Evolutionary conservation across 2,888 invertebrate genomes (phyloP), one percentile per base, ranked within the genome.

Genomic region (Melanophora roralis): DNA sequence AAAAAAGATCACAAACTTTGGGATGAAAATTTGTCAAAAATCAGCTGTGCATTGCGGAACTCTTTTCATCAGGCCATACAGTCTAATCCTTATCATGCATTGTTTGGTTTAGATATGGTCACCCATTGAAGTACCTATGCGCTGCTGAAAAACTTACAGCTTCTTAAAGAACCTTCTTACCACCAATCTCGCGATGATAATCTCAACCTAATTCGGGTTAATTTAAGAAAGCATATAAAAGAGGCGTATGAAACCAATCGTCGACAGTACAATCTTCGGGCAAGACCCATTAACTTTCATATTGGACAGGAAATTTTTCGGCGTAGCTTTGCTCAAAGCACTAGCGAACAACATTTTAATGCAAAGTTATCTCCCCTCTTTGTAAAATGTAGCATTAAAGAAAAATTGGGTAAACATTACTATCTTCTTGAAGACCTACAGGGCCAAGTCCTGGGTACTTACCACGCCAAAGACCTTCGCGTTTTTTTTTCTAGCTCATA

Each of bases 1-100:
- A 75, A 78, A 21, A 40, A 62, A 0, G 78, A 81, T 55, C 81
- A 81, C n/a, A 40, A 59, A 5, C n/a, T 53, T 11, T 78, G 72
- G 81, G 82, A 81, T 34, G n/a, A 47, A 32, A 12, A 72, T 16
- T 16, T 81, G n/a, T 62, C 53, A 1, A 43, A 57, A 32, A 78
- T 81, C 21, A 60, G 68, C 14, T 67, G 78, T 38, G 74, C 80
- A 1, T 27, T 76, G 1, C 14, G 78, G 32, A 80, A 72, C 27
- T 59, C 74, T 0, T 32, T 53, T 4, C 81, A 76, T 27, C 67
- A 62, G 16, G n/a, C 64, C 0, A 78, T 81, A 6, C 14, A 73
- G n/a, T 64, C 36, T 38, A 65, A 72, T 12, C 74, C 78, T 0
- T 81, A 77, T 27, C 51, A 65, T 47, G 76, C 67, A 2, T 11